A percentile compares a stretch with the other conserved stretches of the same genome.
Conservation (phyloP, 2,888 invertebrate genomes). For the Peribatodes rhomboidaria region DNA sequence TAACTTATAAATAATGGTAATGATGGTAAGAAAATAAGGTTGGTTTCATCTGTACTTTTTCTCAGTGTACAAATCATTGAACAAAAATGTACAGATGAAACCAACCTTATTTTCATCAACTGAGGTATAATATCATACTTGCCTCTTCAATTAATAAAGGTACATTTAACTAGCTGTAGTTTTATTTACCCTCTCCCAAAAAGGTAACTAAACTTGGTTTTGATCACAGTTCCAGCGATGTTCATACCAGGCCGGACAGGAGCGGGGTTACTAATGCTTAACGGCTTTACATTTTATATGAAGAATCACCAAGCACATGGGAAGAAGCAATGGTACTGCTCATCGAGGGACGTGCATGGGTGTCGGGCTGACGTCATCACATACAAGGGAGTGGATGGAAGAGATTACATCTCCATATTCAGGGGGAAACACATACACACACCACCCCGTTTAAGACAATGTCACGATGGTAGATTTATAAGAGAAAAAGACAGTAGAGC, state of each 20-base stretch:
- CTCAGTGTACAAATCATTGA: slow-evolving; percentile 14
- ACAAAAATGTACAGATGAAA: slow-evolving; percentile 1
- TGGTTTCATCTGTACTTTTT: background rate
- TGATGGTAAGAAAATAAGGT: slow-evolving; percentile 18
- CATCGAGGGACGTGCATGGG: slow-evolving; percentile 79
- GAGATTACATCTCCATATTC: slow-evolving; percentile 81
- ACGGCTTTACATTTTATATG: slow-evolving; percentile 83
- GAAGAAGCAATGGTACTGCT: slow-evolving; percentile 83
- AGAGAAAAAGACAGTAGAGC: slow-evolving; percentile 72
- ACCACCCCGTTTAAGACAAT: slow-evolving; percentile 77
- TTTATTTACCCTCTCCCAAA: slow-evolving; percentile 47
- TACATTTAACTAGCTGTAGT: slow-evolving; percentile 35
- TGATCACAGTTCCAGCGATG: slow-evolving; percentile 77
- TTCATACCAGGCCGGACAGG: slow-evolving; percentile 81
- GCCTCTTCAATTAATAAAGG: slow-evolving; percentile 34
- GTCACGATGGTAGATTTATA: slow-evolving; percentile 80
- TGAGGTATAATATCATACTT: slow-evolving; percentile 5
- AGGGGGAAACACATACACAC: slow-evolving; percentile 78
- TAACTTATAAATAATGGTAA: no score
- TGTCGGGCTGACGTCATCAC: slow-evolving; percentile 82
- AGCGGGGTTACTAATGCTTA: slow-evolving; percentile 76
- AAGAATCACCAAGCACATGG: slow-evolving; percentile 83
- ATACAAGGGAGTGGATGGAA: slow-evolving; percentile 75
- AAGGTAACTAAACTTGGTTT: slow-evolving; percentile 48
- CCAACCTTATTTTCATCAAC: background rate